Evolutionary conservation across 1,140 invertebrate genomes (phyloP).

Genomic region (Adoxophyes honmai): DNA sequence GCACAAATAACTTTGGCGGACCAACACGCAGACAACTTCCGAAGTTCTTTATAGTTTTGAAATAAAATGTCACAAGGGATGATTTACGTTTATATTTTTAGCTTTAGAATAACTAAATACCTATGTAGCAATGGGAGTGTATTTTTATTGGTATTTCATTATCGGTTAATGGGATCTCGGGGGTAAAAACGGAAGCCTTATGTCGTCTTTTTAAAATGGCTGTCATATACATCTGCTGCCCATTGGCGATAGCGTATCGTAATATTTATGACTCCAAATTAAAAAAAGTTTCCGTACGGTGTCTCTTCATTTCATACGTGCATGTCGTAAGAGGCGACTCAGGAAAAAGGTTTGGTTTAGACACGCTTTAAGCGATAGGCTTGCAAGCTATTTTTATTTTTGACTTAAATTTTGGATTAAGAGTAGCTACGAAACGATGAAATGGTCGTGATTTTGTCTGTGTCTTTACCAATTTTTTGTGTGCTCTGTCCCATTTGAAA

Average conservation of each 20-base stretch:
- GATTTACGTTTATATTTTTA: slow-evolving; percentile 25
- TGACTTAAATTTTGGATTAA: too few relatives aligned
- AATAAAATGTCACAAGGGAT: slow-evolving; percentile 37
- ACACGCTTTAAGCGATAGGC: too few relatives aligned
- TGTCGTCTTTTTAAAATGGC: slow-evolving; percentile 1
- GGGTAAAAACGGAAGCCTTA: not conserved
- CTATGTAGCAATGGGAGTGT: slow-evolving; percentile 14
- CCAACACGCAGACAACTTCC: slow-evolving; percentile 37
- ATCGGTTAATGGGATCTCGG: not conserved
- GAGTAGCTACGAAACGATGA: too few relatives aligned
- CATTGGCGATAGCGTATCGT: not conserved
- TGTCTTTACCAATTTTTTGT: too few relatives aligned
- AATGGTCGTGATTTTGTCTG: too few relatives aligned
- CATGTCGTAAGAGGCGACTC: too few relatives aligned
- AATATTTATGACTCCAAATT: too few relatives aligned
- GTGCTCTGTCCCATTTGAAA: too few relatives aligned
- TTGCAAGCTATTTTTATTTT: too few relatives aligned
- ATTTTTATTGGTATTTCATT: not conserved
- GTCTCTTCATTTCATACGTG: too few relatives aligned
- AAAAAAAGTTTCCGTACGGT: too few relatives aligned
- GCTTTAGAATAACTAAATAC: slow-evolving; percentile 22
- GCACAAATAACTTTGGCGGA: slow-evolving; percentile 4
- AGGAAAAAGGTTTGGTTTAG: too few relatives aligned
- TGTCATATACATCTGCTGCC: slow-evolving; percentile 2
- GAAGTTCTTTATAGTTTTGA: slow-evolving; percentile 40